phyloP scores from a whole-genome alignment of 2,888 invertebrate genomes.

The Drosophila austrosaltans region DNA sequence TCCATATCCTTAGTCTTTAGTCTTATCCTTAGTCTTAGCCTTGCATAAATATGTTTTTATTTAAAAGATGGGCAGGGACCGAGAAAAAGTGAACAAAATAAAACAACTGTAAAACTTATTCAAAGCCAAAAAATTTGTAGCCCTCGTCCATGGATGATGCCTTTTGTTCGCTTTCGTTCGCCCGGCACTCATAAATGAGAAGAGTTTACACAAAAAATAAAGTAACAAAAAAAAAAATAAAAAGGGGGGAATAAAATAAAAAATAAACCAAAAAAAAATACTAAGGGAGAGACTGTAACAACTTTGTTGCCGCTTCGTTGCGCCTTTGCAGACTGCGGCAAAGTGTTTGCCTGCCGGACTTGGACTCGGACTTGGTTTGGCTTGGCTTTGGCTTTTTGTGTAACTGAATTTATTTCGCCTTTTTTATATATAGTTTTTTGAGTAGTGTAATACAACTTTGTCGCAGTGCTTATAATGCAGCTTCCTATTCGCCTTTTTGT shows the following conservation, averaged over 20 bases:
- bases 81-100: conserved; percentile 27
- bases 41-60: conserved; percentile 74
- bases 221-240: conserved; percentile 15
- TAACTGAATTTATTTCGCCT: conserved; percentile 49
- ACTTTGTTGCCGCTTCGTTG: conserved; percentile 74
- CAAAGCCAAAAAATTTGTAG: conserved; percentile 72
- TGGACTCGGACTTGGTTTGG: conserved; percentile 32
- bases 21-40: conserved; percentile 73
- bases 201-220: conserved; percentile 24
- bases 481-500: background rate
- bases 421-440: conserved; percentile 9
- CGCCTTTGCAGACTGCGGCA: conserved; percentile 48
- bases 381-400: conserved; percentile 41
- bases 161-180: conserved; percentile 39
- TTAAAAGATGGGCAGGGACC: conserved; percentile 57
- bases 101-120: conserved; percentile 54
- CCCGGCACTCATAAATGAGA: conserved; percentile 42
- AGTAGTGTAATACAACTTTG: conserved; percentile 34
- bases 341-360: conserved; percentile 41
- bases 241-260: conserved; percentile 11
- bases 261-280: conserved; percentile 20
- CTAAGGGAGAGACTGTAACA: conserved; percentile 48
- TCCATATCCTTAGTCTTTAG: conserved; percentile 61
- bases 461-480: conserved; percentile 14
- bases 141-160: conserved; percentile 41